Evolutionary conservation across 2,113 vertebrate genomes (phyloP), one percentile per base, ranked within the genome.

Genomic region (Muntiacus reevesi): DNA sequence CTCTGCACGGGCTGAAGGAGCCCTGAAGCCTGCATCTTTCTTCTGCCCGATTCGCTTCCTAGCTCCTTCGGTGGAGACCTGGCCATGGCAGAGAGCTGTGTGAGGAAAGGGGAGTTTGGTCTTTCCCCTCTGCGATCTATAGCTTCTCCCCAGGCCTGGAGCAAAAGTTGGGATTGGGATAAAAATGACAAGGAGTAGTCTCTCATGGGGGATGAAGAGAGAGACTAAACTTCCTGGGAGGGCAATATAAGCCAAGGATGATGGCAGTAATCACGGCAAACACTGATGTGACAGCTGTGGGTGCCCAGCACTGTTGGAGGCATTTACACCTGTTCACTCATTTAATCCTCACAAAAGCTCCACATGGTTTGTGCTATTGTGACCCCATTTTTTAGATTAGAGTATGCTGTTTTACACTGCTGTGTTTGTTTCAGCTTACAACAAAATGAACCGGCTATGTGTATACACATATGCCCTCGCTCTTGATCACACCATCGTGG

Each of bases 241-340:
- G 71, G 27, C 59, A 79, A 13, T 27, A 3, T 16, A 54, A 11
- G 9, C 6, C 16, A 54, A 25, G 71, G 74, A 17, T 8, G 17
- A 60, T 27, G 76, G 28, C 7, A 33, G 1, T 33, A 13, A 21
- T 86, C 21, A 27, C 5, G 67, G 52, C 14, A 13, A 59, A 33
- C 17, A 4, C 30, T 15, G 87, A 54, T 3, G 5, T 2, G 13
- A 0, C 33, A 62, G 30, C 28, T 9, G 1, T 3, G 2, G 3
- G 11, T 33, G 40, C 21, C 62, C 1, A 4, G n/a, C 6, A 7
- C 27, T 50, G n/a, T 59, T 57, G 1, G 36, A 67, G 60, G 55
- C 50, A 36, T n/a, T 52, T 57, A 27, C 4, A 40, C 60, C 33
- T 59, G 3, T 36, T 52, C 76, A 43, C 57, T 97, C 91, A 92